Evolutionary conservation across 2,113 vertebrate species (phyloP).

Genomic region (Vombatus ursinus): DNA sequence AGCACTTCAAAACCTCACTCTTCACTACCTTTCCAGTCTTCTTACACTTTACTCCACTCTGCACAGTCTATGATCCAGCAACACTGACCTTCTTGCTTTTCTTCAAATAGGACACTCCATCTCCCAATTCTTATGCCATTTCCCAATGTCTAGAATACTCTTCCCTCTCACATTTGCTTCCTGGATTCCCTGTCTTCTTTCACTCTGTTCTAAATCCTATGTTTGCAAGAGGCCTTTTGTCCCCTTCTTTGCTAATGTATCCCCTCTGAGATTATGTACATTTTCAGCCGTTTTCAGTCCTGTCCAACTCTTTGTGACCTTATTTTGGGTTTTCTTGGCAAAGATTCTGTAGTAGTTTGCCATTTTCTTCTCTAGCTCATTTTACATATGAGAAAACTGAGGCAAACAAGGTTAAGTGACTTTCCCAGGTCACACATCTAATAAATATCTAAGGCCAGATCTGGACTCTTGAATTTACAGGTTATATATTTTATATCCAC

Average conservation of each 20-base stretch:
- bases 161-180: background rate
- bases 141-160: background rate
- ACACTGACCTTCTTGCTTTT: background rate
- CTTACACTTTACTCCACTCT: background rate
- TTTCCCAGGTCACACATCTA: background rate
- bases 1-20: no score
- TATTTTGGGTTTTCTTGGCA: background rate
- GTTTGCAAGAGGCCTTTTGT: background rate
- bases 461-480: background rate
- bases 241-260: background rate
- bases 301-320: background rate
- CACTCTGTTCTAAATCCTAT: background rate
- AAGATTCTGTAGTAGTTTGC: background rate
- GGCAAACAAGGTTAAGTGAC: no score
- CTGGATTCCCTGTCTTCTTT: background rate
- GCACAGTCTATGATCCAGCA: background rate
- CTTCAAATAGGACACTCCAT: background rate
- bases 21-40: background rate
- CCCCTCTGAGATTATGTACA: background rate
- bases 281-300: background rate
- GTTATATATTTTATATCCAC: background rate
- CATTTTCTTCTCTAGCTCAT: background rate
- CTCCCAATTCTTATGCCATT: background rate
- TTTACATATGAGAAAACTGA: background rate
- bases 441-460: background rate